Evolutionary conservation across 2,797 vertebrate genomes (phyloP).

Genomic region (Phrynocephalus forsythii): DNA sequence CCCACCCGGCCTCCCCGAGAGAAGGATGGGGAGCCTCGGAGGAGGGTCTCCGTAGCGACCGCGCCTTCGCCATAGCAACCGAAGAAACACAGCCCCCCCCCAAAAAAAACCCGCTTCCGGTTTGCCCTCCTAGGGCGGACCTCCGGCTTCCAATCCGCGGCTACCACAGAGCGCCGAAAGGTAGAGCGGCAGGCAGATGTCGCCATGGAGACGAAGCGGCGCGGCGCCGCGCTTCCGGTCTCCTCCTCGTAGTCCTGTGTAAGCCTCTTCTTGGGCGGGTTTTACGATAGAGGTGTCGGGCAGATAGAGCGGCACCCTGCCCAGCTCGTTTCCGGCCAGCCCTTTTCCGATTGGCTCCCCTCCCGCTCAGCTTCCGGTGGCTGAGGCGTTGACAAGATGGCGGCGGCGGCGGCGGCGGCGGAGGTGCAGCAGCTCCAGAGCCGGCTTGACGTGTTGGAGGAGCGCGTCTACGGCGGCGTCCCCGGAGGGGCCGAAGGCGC

Average conservation of each 20-base stretch:
- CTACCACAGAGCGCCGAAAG: background rate
- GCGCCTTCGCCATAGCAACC: background rate
- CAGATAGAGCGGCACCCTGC: background rate
- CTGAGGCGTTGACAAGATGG: background rate
- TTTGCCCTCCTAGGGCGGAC: background rate
- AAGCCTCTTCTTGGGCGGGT: background rate
- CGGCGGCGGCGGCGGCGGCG: background rate
- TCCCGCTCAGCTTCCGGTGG: background rate
- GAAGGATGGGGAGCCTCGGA: too few relatives aligned
- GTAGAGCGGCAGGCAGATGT: too few relatives aligned
- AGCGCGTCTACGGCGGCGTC: constrained; percentile 20
- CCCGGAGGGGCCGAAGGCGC: background rate
- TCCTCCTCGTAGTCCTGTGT: too few relatives aligned
- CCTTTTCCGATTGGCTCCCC: background rate
- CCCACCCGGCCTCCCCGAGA: too few relatives aligned
- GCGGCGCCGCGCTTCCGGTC: background rate
- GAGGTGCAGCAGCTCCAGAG: constrained; percentile 13
- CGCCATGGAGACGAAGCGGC: background rate
- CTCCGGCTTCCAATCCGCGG: background rate
- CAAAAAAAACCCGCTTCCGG: background rate
- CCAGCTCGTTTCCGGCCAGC: background rate
- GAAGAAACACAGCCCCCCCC: accelerated
- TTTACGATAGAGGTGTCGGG: background rate
- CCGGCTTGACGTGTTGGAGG: constrained; percentile 16
- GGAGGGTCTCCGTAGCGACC: background rate